Base-by-base conservation (phyloP, 2,113 vertebrate genomes). In the Mionectes macconnelli region DNA sequence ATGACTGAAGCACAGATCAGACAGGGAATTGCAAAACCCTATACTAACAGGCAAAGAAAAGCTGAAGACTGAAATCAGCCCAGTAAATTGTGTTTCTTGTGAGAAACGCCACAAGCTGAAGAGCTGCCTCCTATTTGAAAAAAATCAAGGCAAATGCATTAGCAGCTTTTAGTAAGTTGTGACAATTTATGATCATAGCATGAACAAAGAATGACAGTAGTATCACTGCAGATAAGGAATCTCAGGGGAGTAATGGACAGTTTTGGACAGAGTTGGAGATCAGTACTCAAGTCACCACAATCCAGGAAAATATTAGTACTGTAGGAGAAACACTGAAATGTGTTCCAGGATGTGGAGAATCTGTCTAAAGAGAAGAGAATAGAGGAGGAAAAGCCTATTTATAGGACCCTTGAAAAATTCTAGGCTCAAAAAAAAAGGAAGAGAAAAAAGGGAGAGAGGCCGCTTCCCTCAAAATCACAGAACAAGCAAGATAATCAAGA, bases 371-470 rank as follows among this genome's bases (percentile, higher is more conserved):
- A n/a, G 19, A 74, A 39, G 8, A 44, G 17, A 73, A 49, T 22
- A 64, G 49, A 49, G 76, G 4, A 33, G 6, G 16, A 82, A 53
- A 86, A 75, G 8, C 2, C 4, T 33, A 3, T 52, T 78, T 75
- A 17, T 16, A 49, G 76, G 40, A 39, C 1, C 5, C 21, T 30
- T 57, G 16, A 63, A 84, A 86, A 73, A 84, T n/a, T 66, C 35
- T 55, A 31, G 22, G 55, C 24, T 47, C 45, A 76, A 42, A 66
- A 76, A 14, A 3, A 39, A 69, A 44, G 9, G 6, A 5, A 31
- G 10, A 37, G 1, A 11, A 52, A 56, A 49, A 40, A 44, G 2
- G 5, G 14, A 75, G 7, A 1, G 1, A 86, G 9, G 27, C 3
- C 9, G 10, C 6, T 75, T 87, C 45, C 50, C 27, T 62, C n/a